phyloP scores from a whole-genome alignment of 2,113 vertebrate species.

The Callorhinus ursinus region DNA sequence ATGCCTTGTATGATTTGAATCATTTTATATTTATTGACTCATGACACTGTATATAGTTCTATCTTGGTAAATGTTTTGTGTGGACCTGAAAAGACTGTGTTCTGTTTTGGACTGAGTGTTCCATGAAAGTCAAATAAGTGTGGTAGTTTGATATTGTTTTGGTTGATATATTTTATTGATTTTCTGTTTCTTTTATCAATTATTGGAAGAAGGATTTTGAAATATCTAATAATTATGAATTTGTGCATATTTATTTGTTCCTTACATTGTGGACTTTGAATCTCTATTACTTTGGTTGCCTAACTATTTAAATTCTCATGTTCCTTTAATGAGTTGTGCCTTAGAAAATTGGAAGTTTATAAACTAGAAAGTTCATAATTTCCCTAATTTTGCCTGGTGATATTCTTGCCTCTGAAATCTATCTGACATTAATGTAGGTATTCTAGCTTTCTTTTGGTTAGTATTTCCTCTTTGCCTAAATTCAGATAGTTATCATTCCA shows the following conservation, averaged over 20 bases:
- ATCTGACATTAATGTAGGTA: neutral
- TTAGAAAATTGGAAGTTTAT: neutral
- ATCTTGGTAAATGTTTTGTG: neutral
- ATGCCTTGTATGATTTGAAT: neutral
- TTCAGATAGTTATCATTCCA: neutral
- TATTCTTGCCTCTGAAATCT: neutral
- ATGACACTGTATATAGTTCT: neutral
- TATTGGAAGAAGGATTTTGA: neutral
- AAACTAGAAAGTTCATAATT: neutral
- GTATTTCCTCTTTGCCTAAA: neutral
- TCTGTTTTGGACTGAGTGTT: neutral
- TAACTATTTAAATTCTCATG: neutral
- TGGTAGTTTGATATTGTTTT: neutral
- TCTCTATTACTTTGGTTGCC: neutral
- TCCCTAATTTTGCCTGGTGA: neutral
- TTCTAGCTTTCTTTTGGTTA: neutral
- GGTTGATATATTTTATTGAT: neutral
- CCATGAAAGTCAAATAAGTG: neutral
- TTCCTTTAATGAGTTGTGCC: neutral
- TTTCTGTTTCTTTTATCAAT: neutral
- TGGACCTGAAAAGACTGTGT: neutral
- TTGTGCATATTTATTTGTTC: neutral
- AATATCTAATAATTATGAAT: neutral
- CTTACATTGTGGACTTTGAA: neutral
- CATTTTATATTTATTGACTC: neutral